Base-by-base conservation (phyloP, 2,888 invertebrate genomes). In the Morpho helenor region DNA sequence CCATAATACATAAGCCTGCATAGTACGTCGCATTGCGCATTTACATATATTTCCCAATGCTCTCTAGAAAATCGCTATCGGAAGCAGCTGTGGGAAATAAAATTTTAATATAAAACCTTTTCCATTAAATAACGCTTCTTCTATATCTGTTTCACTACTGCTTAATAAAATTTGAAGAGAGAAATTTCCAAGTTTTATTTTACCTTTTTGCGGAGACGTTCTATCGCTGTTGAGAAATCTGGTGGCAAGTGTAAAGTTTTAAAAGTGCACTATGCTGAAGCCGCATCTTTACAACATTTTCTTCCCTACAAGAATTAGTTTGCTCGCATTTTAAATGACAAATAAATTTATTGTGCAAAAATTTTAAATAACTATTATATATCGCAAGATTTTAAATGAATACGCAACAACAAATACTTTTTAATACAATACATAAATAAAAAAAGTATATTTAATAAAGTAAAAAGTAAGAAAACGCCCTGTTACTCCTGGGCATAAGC, bases 21-120 rank as follows among this genome's bases (percentile, higher is more conserved):
- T 75, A 64, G 71, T 73, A 74, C 80, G 82, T 83, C 80, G 84
- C 80, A 82, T 77, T 79, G 82, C 78, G 79, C 76, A 83, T 85
- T 84, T 84, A 78, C 84, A 83, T 87, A 84, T 72, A 79, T 80
- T 31, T 76, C 73, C 70, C 70, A 68, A 78, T 74, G 67, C 71
- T 76, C 72, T 41, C 52, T 45, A 16, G 46, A 23, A 52, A 51
- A 52, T 45, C 44, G 52, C 39, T 8, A 78, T 82, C 65, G 76
- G 72, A 56, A 74, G 67, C 87, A 87, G 79, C 80, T 86, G 87
- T 66, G 61, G 56, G 72, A 73, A 77, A 80, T 82, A 83, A 77
- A 80, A 83, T 75, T 81, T 79, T 81, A 79, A 82, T 79, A 72
- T 75, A 71, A 73, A 71, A 70, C 70, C 71, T 64, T 71, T 66